Conservation (phyloP, 2,113 vertebrate genomes). For the Labeo rohita region DNA sequence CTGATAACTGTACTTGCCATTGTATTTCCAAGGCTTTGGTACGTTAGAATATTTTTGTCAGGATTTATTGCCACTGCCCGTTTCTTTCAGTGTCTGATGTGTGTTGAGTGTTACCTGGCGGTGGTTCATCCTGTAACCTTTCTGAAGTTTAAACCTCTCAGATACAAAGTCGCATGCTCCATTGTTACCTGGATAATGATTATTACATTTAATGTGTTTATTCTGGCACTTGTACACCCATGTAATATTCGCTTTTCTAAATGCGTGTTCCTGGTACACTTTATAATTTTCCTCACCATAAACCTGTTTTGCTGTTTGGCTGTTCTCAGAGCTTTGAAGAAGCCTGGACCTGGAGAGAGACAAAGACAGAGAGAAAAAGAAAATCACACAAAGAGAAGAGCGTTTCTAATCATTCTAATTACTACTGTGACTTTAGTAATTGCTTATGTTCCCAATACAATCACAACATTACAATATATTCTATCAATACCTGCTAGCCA, state of each 20-base stretch:
- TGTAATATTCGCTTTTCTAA: not conserved
- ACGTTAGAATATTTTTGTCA: not conserved
- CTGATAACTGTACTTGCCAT: no score
- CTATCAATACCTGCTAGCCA: no score
- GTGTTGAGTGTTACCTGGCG: conserved; percentile 20
- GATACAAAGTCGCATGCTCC: conserved; percentile 37
- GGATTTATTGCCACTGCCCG: not conserved
- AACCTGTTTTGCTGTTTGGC: conserved; percentile 31
- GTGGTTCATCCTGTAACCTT: conserved; percentile 44
- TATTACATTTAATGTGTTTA: not conserved
- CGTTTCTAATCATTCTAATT: conserved; percentile 13
- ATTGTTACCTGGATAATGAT: conserved; percentile 34
- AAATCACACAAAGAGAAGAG: conserved; percentile 40
- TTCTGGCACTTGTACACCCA: not conserved
- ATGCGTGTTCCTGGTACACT: conserved; percentile 5
- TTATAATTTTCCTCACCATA: conserved; percentile 20
- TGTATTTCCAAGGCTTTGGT: not conserved
- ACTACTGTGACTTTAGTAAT: no score
- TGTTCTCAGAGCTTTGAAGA: conserved; percentile 37
- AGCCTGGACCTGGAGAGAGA: conserved; percentile 26
- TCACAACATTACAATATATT: no score
- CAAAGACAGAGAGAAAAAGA: not conserved
- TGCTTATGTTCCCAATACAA: no score
- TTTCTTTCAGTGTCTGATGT: conserved; percentile 38
- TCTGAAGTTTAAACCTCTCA: conserved; percentile 46